Evolutionary conservation across 2,797 vertebrate genomes (phyloP), one percentile per base, ranked within the genome.

Genomic region (Sebastes wilsoni): DNA sequence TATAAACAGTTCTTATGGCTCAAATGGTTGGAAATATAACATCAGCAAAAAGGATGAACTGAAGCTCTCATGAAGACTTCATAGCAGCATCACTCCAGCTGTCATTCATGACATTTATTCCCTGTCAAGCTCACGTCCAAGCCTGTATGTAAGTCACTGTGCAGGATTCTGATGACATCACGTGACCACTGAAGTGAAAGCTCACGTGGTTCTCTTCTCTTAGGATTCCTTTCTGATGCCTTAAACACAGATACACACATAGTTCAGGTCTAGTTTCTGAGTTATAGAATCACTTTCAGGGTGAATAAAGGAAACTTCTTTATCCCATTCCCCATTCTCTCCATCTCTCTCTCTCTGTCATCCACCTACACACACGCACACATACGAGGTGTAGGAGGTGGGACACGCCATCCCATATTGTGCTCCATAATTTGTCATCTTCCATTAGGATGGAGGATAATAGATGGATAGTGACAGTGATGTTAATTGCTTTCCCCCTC

Each of bases 401-500:
- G 75, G 64, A 56, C 42, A 32, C 38, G 34, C 66, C 67, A 34
- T 74, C 82, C 87, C 42, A 60, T 78, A 86, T 72, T 75, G 42
- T 38, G 23, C 83, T 79, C 85, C 83, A 84, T 90, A 89, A 90
- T 95, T 92, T 93, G 93, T 93, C 94, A 94, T 92, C 86, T 90
- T 83, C 75, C 86, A 93, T 95, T 93, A 94, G 85, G 86, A 83
- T 64, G 72, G 77, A 85, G 85, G 85, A 77, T 89, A 92, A 89
- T 87, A 93, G 90, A 94, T 93, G 90, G 84, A 90, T 77, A 80
- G 86, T 92, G 92, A 93, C 93, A 92, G 90, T 86, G 87, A 92
- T 86, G 85, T 82, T 91, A 93, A 94, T 93, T 94, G 84, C 82
- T 86, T 93, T 85, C 62, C 69, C 67, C 77, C 81, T 62, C 25